phyloP scores from a whole-genome alignment of 2,888 invertebrate species.

The Petrolisthes manimaculis region DNA sequence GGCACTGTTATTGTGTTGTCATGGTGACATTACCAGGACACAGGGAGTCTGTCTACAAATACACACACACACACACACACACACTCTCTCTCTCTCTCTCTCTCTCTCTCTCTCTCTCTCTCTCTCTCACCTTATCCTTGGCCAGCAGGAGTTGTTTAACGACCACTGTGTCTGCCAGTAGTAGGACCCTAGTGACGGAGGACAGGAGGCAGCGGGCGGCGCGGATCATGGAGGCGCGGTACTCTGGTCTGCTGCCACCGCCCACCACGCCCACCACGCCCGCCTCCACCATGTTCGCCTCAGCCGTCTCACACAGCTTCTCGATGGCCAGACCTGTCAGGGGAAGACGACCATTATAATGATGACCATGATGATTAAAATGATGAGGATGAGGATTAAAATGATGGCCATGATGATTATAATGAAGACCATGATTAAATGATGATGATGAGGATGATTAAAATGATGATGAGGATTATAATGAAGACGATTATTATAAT shows the following conservation, averaged over 20 bases:
- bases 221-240: constrained; percentile 77
- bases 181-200: constrained; percentile 93
- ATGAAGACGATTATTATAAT: too few relatives aligned
- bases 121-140: constrained; percentile 86
- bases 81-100: background rate
- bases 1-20: too few relatives aligned
- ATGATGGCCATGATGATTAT: too few relatives aligned
- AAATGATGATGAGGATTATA: too few relatives aligned
- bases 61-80: too few relatives aligned
- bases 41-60: background rate
- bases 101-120: too few relatives aligned
- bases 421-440: too few relatives aligned
- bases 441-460: too few relatives aligned
- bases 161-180: constrained; percentile 96
- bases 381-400: too few relatives aligned
- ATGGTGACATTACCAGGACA: background rate
- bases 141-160: constrained; percentile 95
- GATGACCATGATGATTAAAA: too few relatives aligned
- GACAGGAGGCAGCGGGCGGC: constrained; percentile 93
- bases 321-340: constrained; percentile 88
- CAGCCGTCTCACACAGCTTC: constrained; percentile 79
- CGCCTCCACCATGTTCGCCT: constrained; percentile 71
- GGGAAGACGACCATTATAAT: background rate
- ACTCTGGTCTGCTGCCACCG: constrained; percentile 69
- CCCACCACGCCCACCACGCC: constrained; percentile 66